Evolutionary conservation across 2,888 invertebrate genomes (phyloP).

Genomic region (Lycophotia porphyrea): DNA sequence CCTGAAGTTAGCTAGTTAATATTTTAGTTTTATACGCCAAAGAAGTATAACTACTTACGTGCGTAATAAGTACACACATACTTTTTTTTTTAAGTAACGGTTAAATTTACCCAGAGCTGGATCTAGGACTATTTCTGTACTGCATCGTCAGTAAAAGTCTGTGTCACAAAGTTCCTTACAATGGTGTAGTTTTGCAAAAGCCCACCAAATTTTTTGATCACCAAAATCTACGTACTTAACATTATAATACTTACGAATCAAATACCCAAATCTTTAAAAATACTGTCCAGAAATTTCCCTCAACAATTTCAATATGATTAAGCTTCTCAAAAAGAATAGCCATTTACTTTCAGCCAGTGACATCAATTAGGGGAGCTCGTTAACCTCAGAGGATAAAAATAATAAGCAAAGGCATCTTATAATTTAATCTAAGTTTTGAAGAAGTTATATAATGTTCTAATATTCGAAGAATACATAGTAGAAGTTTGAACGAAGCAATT

Average conservation of each 20-base stretch:
- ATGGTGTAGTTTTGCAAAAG: not conserved
- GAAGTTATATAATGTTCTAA: not conserved
- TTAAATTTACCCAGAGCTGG: not conserved
- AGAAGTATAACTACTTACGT: too few species aligned
- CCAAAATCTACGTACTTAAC: not conserved
- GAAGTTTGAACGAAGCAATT: conserved; percentile 11
- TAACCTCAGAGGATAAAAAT: conserved; percentile 10
- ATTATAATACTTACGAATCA: not conserved
- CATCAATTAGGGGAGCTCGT: not conserved
- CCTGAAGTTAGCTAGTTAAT: too few species aligned
- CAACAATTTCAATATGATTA: conserved; percentile 1
- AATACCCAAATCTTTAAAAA: not conserved
- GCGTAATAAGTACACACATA: too few species aligned
- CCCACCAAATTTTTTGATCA: too few species aligned
- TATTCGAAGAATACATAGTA: not conserved
- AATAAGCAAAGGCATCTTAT: not conserved
- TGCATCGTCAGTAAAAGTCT: not conserved
- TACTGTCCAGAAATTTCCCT: not conserved
- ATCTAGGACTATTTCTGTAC: not conserved
- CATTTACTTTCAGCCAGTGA: conserved; percentile 8
- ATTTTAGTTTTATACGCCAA: too few species aligned
- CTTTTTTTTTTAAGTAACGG: not conserved
- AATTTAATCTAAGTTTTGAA: conserved; percentile 4
- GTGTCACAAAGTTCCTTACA: not conserved
- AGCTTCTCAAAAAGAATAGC: conserved; percentile 5